These are phyloP conservation scores for Cottoperca gobio DNA, from an alignment of 2,797 vertebrate genomes.

Conservation along the genomic window DNA sequence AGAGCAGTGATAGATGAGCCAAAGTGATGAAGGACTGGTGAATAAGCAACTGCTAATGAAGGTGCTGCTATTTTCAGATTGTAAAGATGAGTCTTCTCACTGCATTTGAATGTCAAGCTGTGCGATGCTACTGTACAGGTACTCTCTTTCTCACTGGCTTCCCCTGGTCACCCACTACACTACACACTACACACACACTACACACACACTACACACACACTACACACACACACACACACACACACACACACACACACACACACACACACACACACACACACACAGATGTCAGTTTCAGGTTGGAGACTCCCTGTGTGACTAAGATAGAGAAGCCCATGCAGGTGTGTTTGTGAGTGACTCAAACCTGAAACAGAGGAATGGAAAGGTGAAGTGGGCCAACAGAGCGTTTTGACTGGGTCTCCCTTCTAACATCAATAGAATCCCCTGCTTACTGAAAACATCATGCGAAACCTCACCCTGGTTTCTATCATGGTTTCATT, in stretches of 20 bases:
- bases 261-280: neutral
- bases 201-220: conserved; percentile 38
- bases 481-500: conserved; percentile 43
- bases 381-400: conserved; percentile 76
- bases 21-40: neutral
- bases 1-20: neutral
- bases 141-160: conserved; percentile 55
- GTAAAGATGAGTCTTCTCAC: neutral
- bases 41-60: neutral
- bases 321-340: conserved; percentile 79
- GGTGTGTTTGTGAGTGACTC: conserved; percentile 74
- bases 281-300: conserved; percentile 57
- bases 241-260: too few species aligned
- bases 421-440: conserved; percentile 73
- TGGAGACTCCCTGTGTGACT: conserved; percentile 76
- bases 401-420: conserved; percentile 72
- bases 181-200: conserved; percentile 29
- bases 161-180: conserved; percentile 65
- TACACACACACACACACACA: too few species aligned
- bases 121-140: neutral
- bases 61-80: conserved; percentile 6
- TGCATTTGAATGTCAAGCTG: conserved; percentile 37
- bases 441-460: conserved; percentile 65
- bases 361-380: conserved; percentile 64
- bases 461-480: conserved; percentile 4